phyloP scores from a whole-genome alignment of 2,797 vertebrate species.

The Takifugu ocellatus region DNA sequence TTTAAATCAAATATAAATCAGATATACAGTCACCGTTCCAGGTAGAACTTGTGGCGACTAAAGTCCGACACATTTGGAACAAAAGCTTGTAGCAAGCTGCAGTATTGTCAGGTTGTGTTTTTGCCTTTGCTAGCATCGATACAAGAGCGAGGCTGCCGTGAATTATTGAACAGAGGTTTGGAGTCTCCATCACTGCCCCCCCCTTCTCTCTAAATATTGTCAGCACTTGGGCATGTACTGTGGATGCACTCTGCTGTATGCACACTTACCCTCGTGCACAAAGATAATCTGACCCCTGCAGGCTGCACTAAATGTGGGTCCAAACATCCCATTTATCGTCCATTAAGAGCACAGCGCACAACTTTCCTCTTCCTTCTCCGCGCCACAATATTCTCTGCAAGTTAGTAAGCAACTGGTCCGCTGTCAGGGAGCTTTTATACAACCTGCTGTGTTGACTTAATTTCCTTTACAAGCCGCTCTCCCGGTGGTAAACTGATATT shows the following conservation, averaged over 20 bases:
- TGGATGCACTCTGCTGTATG: not conserved
- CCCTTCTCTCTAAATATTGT: conserved; percentile 37
- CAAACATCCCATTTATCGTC: conserved; percentile 60
- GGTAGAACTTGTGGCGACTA: conserved; percentile 32
- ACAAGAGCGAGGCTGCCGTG: conserved; percentile 55
- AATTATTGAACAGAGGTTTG: conserved; percentile 69
- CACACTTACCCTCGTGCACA: conserved; percentile 10
- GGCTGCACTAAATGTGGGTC: conserved; percentile 33
- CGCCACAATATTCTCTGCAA: conserved; percentile 11
- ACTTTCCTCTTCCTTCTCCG: conserved; percentile 16
- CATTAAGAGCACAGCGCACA: conserved; percentile 49
- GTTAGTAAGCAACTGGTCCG: conserved; percentile 22
- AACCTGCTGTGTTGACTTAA: conserved; percentile 32
- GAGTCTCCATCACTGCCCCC: conserved; percentile 55
- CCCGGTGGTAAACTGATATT: conserved; percentile 6
- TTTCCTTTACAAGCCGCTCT: conserved; percentile 30
- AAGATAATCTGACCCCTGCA: conserved; percentile 32
- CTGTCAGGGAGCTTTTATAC: conserved; percentile 41
- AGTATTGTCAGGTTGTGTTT: conserved; percentile 34
- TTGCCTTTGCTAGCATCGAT: conserved; percentile 32
- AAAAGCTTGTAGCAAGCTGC: conserved; percentile 32
- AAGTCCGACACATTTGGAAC: conserved; percentile 44
- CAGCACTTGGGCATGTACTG: conserved; percentile 7
- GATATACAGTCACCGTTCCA: not conserved
- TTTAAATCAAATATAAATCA: not conserved